These are phyloP conservation scores for Apus apus DNA, from an alignment of 2,113 vertebrate species.

Conservation along the genomic window DNA sequence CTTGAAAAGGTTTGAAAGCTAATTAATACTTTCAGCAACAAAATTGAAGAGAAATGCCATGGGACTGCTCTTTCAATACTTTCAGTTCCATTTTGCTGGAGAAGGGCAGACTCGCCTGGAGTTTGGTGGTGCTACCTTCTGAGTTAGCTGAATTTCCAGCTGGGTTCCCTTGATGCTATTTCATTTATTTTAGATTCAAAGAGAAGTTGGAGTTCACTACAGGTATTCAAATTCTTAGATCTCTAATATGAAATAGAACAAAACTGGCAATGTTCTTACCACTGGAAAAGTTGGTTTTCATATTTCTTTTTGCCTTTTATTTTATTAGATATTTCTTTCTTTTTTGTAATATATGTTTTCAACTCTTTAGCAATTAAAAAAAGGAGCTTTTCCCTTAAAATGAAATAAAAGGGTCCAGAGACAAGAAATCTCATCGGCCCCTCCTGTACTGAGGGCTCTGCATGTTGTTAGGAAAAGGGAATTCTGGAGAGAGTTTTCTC, in stretches of 20 bases:
- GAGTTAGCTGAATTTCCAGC: neutral
- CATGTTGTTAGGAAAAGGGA: fast-evolving
- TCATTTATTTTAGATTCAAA: neutral
- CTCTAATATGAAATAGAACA: neutral
- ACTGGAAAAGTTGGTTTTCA: fast-evolving
- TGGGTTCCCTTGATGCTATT: neutral
- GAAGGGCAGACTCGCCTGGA: neutral
- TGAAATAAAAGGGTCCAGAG: neutral
- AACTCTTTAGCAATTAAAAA: neutral
- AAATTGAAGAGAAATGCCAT: neutral
- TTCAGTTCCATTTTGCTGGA: neutral
- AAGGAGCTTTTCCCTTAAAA: neutral
- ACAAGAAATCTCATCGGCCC: neutral
- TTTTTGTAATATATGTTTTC: neutral
- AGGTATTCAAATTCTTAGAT: neutral
- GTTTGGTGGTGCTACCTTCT: neutral
- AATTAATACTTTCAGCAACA: neutral
- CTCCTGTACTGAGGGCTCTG: neutral
- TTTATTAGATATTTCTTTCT: neutral
- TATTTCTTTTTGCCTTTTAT: neutral
- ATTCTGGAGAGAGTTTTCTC: neutral
- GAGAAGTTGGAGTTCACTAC: neutral
- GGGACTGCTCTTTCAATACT: neutral
- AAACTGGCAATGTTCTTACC: neutral
- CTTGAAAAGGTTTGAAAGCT: neutral